Evolutionary conservation across 2,888 invertebrate species (phyloP).

Genomic region (Molanna angustata): DNA sequence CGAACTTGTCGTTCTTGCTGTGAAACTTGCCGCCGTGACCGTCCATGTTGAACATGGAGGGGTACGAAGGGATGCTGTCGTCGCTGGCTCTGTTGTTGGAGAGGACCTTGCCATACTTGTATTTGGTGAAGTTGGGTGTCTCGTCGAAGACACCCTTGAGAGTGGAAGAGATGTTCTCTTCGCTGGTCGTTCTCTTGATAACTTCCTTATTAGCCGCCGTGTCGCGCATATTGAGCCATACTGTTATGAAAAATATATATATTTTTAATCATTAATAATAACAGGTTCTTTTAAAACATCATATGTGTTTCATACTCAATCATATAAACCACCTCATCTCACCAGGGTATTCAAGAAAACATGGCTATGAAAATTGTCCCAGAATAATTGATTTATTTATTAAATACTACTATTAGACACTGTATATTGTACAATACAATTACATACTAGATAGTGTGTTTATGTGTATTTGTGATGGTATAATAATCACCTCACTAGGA

Average conservation of each 20-base stretch:
- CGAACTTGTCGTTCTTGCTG: constrained; percentile 42
- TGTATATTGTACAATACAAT: too few species aligned
- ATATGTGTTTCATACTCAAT: too few species aligned
- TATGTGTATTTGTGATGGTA: too few species aligned
- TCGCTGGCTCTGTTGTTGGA: constrained; percentile 33
- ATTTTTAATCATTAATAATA: too few species aligned
- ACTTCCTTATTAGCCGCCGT: background rate
- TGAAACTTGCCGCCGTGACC: constrained; percentile 42
- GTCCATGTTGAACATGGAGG: constrained; percentile 22
- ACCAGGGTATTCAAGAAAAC: too few species aligned
- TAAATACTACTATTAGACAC: too few species aligned
- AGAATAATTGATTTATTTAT: too few species aligned
- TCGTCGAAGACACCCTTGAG: constrained; percentile 40
- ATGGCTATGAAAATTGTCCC: too few species aligned
- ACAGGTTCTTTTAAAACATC: too few species aligned
- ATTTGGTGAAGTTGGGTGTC: constrained; percentile 33
- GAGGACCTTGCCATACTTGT: constrained; percentile 36
- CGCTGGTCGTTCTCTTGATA: constrained; percentile 51
- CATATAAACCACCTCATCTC: too few species aligned
- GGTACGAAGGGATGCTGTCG: constrained; percentile 38
- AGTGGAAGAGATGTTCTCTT: constrained; percentile 44
- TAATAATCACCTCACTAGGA: too few species aligned
- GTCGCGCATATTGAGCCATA: constrained; percentile 1
- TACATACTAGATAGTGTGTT: too few species aligned
- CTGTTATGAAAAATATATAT: constrained; percentile 3